Base-by-base conservation (phyloP, 2,888 invertebrate genomes). In the Phytoseiulus persimilis region DNA sequence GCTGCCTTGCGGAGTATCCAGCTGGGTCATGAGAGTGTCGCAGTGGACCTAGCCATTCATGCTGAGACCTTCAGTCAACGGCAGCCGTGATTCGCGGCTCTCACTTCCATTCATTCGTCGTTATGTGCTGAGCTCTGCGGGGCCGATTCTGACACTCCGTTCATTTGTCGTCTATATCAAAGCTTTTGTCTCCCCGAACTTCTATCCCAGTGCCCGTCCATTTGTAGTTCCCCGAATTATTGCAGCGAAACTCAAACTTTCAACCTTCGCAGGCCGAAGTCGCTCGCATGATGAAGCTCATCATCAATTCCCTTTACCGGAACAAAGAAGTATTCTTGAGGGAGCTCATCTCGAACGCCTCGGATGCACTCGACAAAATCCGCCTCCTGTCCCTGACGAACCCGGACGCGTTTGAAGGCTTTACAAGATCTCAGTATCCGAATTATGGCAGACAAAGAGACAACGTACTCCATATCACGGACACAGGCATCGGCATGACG, bases 221-320 rank as follows among this genome's bases (percentile, higher is more conserved):
- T 9, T 39, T 39, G 39, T n/a, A n/a, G n/a, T n/a, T n/a, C n/a
- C n/a, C n/a, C n/a, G n/a, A n/a, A n/a, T n/a, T n/a, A n/a, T n/a
- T n/a, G n/a, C n/a, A n/a, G n/a, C n/a, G n/a, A n/a, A n/a, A n/a
- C n/a, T n/a, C n/a, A n/a, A n/a, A n/a, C n/a, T n/a, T 87, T 33
- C n/a, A 2, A 14, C 95, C 95, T 39, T 99, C 98, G 94, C 97
- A 99, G 94, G 98, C 99, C 0, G 99, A 99, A 94, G 99, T 99
- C 83, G 98, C 98, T 94, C 96, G 99, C 90, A 98, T 99, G 98
- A 99, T 99, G 99, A 99, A 99, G 93, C 95, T 99, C 90, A 99
- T 99, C 93, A 99, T 99, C 93, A 99, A 99, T 94, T 99, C 99
- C 14, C 94, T 99, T 14, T 99, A 99, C 94, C 95, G 98, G 92